Percentiles rank a stretch among this genome's conserved stretches.
Conservation (phyloP, 1,140 invertebrate species). For the Ditylenchus dipsaci region DNA sequence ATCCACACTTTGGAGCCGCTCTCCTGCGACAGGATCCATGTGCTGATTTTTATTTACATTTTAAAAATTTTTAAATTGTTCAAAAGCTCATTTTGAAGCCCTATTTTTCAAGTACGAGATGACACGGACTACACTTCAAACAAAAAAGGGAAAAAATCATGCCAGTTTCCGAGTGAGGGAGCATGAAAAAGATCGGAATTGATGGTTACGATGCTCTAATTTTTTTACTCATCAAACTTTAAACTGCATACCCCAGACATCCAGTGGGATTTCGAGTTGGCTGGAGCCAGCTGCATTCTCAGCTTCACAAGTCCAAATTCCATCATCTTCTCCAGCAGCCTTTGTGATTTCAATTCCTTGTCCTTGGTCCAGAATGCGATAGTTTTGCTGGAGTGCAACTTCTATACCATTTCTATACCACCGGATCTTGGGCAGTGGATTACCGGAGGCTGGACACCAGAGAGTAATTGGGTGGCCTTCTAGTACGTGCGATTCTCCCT, state of each 20-base stretch:
- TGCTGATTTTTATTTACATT: too few species aligned
- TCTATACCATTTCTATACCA: constrained; percentile 41
- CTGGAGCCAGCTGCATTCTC: constrained; percentile 51
- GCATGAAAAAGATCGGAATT: too few species aligned
- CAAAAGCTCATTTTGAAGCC: too few species aligned
- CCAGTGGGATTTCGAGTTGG: constrained; percentile 39
- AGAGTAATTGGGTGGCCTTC: constrained; percentile 56
- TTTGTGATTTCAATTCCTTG: constrained; percentile 44
- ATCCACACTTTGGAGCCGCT: too few species aligned
- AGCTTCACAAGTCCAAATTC: constrained; percentile 51
- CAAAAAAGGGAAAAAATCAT: too few species aligned
- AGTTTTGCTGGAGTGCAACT: constrained; percentile 18
- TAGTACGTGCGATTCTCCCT: constrained; percentile 19
- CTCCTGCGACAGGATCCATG: too few species aligned
- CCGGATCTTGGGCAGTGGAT: constrained; percentile 22
- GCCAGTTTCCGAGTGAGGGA: too few species aligned
- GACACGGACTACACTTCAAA: too few species aligned
- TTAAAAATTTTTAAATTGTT: too few species aligned
- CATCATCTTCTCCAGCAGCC: constrained; percentile 37
- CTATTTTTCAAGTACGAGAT: too few species aligned
- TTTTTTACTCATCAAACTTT: too few species aligned
- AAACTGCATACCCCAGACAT: constrained; percentile 41
- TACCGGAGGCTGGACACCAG: constrained; percentile 59
- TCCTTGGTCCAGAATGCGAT: constrained; percentile 47
- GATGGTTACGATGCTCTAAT: too few species aligned